These are phyloP conservation scores for Chelonia mydas DNA, from an alignment of 2,797 vertebrate genomes.

Conservation along the genomic window DNA sequence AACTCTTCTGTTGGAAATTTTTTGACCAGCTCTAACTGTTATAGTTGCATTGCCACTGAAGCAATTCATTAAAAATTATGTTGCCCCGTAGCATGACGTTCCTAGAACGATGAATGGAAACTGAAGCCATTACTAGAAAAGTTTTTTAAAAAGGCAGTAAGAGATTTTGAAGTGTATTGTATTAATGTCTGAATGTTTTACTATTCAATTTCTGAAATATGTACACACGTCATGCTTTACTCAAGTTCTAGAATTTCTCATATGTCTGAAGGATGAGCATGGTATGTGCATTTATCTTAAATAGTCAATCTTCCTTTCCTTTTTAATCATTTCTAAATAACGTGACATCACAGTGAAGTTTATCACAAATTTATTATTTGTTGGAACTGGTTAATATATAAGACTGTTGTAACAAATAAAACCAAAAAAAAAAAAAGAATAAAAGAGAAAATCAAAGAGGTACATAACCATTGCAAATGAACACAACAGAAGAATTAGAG, in stretches of 20 bases:
- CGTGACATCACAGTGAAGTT: not conserved
- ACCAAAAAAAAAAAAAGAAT: not conserved
- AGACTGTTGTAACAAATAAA: not conserved
- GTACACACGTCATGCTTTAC: not conserved
- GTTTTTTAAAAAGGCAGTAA: not conserved
- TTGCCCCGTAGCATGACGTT: not conserved
- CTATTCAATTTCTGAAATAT: not conserved
- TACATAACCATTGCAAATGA: not conserved
- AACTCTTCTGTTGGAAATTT: not conserved
- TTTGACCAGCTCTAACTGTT: not conserved
- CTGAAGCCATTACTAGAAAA: conserved; percentile 9
- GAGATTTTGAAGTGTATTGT: conserved; percentile 13
- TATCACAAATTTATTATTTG: not conserved
- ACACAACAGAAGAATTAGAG: not conserved
- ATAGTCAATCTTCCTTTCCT: not conserved
- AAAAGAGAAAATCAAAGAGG: not conserved
- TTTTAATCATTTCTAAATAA: not conserved
- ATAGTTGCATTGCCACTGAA: not conserved
- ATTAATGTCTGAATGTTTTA: not conserved
- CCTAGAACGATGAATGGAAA: not conserved
- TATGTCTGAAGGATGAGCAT: rapidly evolving
- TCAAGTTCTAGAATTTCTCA: not conserved
- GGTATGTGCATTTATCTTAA: not conserved
- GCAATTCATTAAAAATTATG: conserved; percentile 11
- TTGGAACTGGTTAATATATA: not conserved